Percentiles rank a stretch among this genome's conserved stretches.
Conservation (phyloP, 2,888 invertebrate species). For the Cerastis rubricosa region DNA sequence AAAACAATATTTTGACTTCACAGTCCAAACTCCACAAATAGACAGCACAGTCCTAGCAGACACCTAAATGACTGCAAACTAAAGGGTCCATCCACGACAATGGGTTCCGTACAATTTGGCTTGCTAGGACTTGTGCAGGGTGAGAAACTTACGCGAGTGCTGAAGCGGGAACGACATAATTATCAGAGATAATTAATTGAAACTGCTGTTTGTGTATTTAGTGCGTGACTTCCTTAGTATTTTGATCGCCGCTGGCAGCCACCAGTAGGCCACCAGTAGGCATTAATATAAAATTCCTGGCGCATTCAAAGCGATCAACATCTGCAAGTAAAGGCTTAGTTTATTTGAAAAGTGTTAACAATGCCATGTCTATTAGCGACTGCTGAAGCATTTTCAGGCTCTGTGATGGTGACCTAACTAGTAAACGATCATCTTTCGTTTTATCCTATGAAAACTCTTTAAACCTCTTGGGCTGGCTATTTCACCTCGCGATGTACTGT, state of each 20-base stretch:
- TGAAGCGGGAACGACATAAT: background rate
- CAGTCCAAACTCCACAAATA: conserved; percentile 11
- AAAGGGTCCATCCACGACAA: conserved; percentile 52
- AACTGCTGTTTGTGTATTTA: background rate
- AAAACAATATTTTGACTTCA: conserved; percentile 39
- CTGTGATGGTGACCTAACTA: background rate
- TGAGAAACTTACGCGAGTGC: background rate
- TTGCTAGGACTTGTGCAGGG: background rate
- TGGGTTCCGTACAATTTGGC: conserved; percentile 51
- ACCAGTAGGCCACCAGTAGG: background rate
- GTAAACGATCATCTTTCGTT: background rate
- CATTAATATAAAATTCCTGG: background rate
- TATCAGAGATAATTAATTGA: too few relatives aligned
- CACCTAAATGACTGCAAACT: conserved; percentile 56
- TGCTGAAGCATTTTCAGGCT: background rate
- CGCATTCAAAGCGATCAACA: background rate
- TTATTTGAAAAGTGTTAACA: background rate
- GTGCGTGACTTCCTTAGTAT: background rate
- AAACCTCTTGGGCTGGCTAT: background rate
- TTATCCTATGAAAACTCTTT: too few relatives aligned
- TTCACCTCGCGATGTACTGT: background rate
- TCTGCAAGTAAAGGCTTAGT: background rate
- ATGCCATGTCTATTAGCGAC: background rate
- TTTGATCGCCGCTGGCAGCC: background rate
- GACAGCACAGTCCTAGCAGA: conserved; percentile 26